These are phyloP conservation scores for Oreohelix idahoensis DNA, from an alignment of 1,140 invertebrate genomes.

Conservation along the genomic window DNA sequence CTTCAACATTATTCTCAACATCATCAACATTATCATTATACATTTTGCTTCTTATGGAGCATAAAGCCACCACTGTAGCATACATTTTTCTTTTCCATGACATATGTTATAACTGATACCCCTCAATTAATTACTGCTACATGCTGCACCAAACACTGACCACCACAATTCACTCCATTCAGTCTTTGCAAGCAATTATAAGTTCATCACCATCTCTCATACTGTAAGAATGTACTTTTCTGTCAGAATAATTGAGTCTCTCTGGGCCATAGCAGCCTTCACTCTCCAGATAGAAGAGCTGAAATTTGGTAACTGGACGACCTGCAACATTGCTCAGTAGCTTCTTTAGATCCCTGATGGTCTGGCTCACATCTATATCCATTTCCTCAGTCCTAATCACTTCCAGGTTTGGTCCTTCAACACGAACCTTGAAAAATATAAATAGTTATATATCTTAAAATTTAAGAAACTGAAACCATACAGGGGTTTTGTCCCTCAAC, in stretches of 20 bases:
- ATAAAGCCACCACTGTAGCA: too few relatives aligned
- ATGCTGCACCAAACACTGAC: too few relatives aligned
- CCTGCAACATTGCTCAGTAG: slow-evolving; percentile 77
- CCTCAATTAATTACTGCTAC: too few relatives aligned
- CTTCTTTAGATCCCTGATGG: slow-evolving; percentile 53
- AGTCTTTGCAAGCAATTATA: slow-evolving; percentile 76
- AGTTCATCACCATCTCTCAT: slow-evolving; percentile 92
- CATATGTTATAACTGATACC: too few relatives aligned
- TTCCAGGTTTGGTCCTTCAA: slow-evolving; percentile 17
- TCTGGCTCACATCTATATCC: slow-evolving; percentile 48
- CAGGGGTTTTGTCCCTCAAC: too few relatives aligned
- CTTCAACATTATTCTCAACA: too few relatives aligned
- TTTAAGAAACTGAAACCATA: too few relatives aligned
- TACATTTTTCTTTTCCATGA: too few relatives aligned
- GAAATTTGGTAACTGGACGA: slow-evolving; percentile 86
- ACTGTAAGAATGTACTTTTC: slow-evolving; percentile 92
- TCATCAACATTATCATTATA: too few relatives aligned
- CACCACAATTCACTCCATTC: background rate
- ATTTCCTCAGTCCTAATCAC: slow-evolving; percentile 26
- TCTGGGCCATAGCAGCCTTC: slow-evolving; percentile 79
- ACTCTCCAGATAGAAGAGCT: slow-evolving; percentile 80
- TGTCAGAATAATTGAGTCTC: slow-evolving; percentile 89
- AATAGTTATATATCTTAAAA: background rate
- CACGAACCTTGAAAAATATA: slow-evolving; percentile 4
- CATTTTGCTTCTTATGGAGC: too few relatives aligned